Conservation (phyloP, 2,113 vertebrate genomes). For the human region DNA sequence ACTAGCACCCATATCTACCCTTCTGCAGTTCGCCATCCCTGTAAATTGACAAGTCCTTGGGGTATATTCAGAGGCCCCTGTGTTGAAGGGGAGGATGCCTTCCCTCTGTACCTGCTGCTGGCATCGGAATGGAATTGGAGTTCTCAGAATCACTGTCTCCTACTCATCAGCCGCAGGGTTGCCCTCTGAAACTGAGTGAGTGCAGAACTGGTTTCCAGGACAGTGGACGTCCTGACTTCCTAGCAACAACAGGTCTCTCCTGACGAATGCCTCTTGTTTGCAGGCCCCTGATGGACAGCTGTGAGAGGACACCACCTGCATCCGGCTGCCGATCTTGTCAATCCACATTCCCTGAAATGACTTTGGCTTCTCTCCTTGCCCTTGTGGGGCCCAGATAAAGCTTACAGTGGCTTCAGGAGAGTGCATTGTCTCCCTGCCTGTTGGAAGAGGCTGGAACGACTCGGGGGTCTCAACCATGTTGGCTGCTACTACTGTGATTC, state of each 20-base stretch:
- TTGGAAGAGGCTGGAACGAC: not conserved
- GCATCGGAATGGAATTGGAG: fast-evolving
- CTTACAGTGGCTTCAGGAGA: not conserved
- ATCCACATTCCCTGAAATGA: not conserved
- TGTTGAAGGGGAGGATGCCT: fast-evolving
- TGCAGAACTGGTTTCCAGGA: not conserved
- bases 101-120: fast-evolving
- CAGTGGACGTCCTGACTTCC: too few relatives aligned
- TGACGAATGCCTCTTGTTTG: not conserved
- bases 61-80: not conserved
- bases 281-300: not conserved
- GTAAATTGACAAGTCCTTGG: not conserved
- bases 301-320: not conserved
- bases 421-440: not conserved
- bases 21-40: fast-evolving
- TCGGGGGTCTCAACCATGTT: not conserved
- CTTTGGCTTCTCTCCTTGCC: not conserved
- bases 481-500: not conserved
- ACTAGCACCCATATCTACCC: fast-evolving
- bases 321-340: not conserved
- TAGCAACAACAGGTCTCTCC: too few relatives aligned
- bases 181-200: not conserved
- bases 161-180: not conserved
- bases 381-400: not conserved
- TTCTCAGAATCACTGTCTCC: fast-evolving